Base-by-base conservation (phyloP, 1,140 invertebrate genomes). In the Drosophila parabipectinata region DNA sequence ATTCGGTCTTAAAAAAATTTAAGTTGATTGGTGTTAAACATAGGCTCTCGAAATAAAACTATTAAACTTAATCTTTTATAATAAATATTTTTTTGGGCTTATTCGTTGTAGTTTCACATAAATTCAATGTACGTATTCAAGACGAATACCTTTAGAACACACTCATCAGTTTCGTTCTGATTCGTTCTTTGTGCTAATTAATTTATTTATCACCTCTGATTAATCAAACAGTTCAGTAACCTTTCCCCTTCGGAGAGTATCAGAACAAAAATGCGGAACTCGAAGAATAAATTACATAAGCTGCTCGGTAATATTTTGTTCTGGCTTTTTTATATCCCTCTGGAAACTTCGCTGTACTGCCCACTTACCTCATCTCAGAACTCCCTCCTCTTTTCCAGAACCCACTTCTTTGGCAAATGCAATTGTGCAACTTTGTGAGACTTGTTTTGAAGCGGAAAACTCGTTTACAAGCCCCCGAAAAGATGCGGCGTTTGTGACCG, bases 361-460 rank as follows among this genome's bases (percentile, higher is more conserved):
- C 30, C 12, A n/a, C 41, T 45, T 28, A 62, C 54, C 24, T 30
- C 50, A 32, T 44, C 15, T 14, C 41, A 18, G 39, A 14, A 14
- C 14, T 41, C 12, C 39, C 30, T 10, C n/a, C 28, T 28, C 26
- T n/a, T n/a, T 28, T n/a, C 12, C 32, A 4, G 12, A 34, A 28
- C 14, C 62, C 57, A 56, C 72, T 52, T 56, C 53, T 34, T 44
- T 5, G 48, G 28, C 37, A 37, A 45, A 53, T 85, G 57, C 78
- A 85, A 81, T 87, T 85, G 77, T 85, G 82, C 81, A 85, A 85
- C 64, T 77, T 58, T 57, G 52, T 56, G 39, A 30, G 55, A 30
- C 58, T 53, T 57, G 61, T 84, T 85, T 82, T 85, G 60, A 57
- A 82, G 62, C 73, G 82, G 61, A 66, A 66, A 85, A 85, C 81